phyloP scores from a whole-genome alignment of 2,113 vertebrate genomes.

The Bucco capensis region DNA sequence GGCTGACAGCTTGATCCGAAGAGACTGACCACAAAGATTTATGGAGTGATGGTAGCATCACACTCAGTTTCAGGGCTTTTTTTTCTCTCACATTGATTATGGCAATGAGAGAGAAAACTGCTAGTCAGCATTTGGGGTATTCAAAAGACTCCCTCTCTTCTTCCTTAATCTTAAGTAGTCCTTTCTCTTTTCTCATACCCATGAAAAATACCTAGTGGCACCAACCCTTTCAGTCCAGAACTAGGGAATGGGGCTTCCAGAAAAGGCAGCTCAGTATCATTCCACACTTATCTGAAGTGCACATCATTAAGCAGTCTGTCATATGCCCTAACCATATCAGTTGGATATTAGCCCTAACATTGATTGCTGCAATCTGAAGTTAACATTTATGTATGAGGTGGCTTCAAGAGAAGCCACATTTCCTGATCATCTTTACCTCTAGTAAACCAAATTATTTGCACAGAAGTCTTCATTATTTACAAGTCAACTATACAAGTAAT shows the following conservation, averaged over 20 bases:
- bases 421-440: background rate
- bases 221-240: background rate
- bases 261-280: background rate
- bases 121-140: background rate
- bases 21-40: background rate
- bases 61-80: background rate
- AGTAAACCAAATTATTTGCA: constrained; percentile 6
- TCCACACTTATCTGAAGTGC: background rate
- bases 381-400: background rate
- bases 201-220: background rate
- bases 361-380: background rate
- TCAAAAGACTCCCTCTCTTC: background rate
- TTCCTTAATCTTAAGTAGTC: background rate
- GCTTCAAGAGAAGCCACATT: background rate
- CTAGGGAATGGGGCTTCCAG: background rate
- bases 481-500: background rate
- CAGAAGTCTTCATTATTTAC: constrained; percentile 11
- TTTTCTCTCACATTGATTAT: background rate
- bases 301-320: background rate
- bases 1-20: background rate
- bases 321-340: background rate
- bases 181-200: background rate
- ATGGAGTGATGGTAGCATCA: background rate
- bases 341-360: background rate
- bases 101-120: background rate